Percentiles rank a stretch among this genome's conserved stretches.
These are phyloP conservation scores for Rhopilema esculentum DNA, from an alignment of 30 jellyfish, hydroid and myxozoan genomes.

Conservation along the genomic window DNA sequence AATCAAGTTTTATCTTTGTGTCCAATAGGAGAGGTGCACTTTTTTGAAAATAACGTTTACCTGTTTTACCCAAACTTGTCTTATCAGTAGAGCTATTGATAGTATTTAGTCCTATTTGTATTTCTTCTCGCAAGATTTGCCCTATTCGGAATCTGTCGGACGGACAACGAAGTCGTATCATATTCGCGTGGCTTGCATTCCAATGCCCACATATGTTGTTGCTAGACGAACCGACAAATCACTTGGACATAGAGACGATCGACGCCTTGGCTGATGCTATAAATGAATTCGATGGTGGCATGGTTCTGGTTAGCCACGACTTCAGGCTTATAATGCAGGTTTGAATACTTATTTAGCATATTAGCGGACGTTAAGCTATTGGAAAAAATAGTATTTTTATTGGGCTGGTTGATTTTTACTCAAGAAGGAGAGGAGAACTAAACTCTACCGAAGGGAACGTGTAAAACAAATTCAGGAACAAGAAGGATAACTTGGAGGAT, in stretches of 20 bases:
- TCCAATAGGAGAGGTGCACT: too few relatives aligned
- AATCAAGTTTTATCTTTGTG: too few relatives aligned
- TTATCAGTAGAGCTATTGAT: too few relatives aligned
- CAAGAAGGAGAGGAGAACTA: too few relatives aligned
- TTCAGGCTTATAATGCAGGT: constrained; percentile 99
- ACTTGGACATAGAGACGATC: constrained; percentile 98
- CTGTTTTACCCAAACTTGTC: too few relatives aligned
- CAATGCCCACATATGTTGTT: constrained; percentile 97
- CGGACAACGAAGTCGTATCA: constrained; percentile 97
- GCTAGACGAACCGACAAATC: constrained; percentile 99
- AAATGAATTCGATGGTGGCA: constrained; percentile 96
- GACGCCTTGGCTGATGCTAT: constrained; percentile 99
- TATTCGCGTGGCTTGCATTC: constrained; percentile 94
- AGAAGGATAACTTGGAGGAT: too few relatives aligned
- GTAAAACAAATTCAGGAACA: too few relatives aligned
- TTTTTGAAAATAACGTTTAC: too few relatives aligned
- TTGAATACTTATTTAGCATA: neutral
- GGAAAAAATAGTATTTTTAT: too few relatives aligned
- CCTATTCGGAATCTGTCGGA: constrained; percentile 94
- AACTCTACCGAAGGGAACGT: too few relatives aligned
- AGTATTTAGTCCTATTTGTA: neutral
- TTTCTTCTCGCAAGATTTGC: constrained; percentile 66
- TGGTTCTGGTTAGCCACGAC: constrained; percentile 98
- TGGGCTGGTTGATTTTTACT: too few relatives aligned
- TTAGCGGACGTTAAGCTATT: too few relatives aligned